phyloP scores from a whole-genome alignment of 2,888 invertebrate species.

The Pyrocoelia pectoralis region DNA sequence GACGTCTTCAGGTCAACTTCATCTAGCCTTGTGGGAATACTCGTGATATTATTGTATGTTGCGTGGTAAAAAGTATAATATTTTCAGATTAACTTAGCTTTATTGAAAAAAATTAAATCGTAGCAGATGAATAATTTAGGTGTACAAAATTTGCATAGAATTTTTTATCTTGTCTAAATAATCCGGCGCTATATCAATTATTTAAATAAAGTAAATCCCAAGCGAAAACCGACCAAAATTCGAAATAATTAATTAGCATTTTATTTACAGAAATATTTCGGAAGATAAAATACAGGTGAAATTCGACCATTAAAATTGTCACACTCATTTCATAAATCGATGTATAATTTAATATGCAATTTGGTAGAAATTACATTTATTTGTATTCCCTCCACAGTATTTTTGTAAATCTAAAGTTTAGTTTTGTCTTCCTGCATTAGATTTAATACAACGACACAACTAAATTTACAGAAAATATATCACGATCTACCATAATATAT shows the following conservation, averaged over 20 bases:
- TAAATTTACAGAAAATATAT: too few species aligned
- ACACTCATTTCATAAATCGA: background rate
- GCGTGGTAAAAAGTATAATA: slow-evolving; percentile 12
- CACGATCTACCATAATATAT: too few species aligned
- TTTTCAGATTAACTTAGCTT: background rate
- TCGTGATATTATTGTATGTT: slow-evolving; percentile 22
- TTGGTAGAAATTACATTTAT: too few species aligned
- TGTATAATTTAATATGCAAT: too few species aligned
- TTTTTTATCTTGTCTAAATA: background rate
- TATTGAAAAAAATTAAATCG: too few species aligned
- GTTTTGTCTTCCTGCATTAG: too few species aligned
- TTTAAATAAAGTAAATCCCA: background rate
- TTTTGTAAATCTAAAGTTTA: too few species aligned
- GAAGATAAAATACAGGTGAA: background rate
- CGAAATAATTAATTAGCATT: slow-evolving; percentile 30
- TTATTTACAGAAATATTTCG: slow-evolving; percentile 22
- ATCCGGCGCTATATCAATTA: background rate
- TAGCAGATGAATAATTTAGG: too few species aligned
- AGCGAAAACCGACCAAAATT: background rate
- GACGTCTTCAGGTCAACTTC: slow-evolving; percentile 31
- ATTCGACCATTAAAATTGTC: background rate
- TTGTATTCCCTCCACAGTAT: too few species aligned
- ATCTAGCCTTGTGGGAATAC: slow-evolving; percentile 19
- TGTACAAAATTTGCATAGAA: background rate
- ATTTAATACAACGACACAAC: too few species aligned